These are phyloP conservation scores for Carassius auratus DNA, from an alignment of 2,113 vertebrate species.

Conservation along the genomic window DNA sequence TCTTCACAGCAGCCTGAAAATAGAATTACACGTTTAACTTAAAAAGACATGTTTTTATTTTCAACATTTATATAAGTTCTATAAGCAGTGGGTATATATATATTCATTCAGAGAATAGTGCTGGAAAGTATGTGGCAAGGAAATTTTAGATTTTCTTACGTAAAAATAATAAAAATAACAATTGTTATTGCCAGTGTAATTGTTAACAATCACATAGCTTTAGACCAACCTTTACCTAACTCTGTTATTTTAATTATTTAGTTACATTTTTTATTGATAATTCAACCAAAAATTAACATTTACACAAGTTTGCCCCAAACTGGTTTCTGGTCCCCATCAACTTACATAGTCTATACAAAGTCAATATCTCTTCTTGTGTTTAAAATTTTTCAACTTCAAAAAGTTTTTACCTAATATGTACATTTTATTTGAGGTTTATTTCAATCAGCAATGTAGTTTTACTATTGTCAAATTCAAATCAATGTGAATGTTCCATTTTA, in stretches of 20 bases:
- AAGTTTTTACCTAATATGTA: background rate
- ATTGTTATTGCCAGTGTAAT: background rate
- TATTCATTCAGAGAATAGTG: too few relatives aligned
- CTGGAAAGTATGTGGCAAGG: too few relatives aligned
- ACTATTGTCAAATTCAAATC: background rate
- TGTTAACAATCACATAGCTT: background rate
- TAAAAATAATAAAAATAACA: too few relatives aligned
- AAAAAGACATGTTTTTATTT: background rate
- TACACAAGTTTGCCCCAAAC: too few relatives aligned
- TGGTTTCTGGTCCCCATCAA: too few relatives aligned
- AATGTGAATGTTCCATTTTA: background rate
- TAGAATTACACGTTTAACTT: background rate
- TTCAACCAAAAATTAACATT: too few relatives aligned
- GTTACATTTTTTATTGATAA: too few relatives aligned
- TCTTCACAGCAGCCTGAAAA: slow-evolving; percentile 52
- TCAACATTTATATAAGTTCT: background rate
- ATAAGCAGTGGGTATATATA: too few relatives aligned
- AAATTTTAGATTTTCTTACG: background rate
- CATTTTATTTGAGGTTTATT: background rate
- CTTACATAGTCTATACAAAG: too few relatives aligned
- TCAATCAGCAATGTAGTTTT: background rate
- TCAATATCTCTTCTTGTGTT: too few relatives aligned
- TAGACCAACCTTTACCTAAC: background rate
- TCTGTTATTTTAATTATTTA: too few relatives aligned
- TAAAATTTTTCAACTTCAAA: too few relatives aligned